Evolutionary conservation across 1,140 invertebrate genomes (phyloP), one percentile per base, ranked within the genome.

Genomic region (Neomicropteryx cornuta): DNA sequence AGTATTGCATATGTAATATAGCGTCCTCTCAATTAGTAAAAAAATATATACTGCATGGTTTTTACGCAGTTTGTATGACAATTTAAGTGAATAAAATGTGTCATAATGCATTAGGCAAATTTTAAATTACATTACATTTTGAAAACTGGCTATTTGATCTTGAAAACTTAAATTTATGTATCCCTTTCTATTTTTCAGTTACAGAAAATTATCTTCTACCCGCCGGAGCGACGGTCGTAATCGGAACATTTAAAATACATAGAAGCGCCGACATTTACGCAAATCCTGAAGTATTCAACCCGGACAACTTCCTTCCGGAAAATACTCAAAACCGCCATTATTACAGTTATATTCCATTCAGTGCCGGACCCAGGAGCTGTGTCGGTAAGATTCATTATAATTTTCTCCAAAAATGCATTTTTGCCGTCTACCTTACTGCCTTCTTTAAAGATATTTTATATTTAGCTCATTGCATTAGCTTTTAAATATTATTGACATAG

Each of bases 311-410:
- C 66, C 55, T 85, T 18, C 80, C 83, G 0, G 86, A 89, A 46
- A 83, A 79, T 38, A 72, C 73, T 3, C 68, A 72, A 5, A 75
- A 75, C 35, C 71, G 87, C 24, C 84, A 90, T 50, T 87, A 87
- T 32, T 91, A 85, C 59, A 76, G 84, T 6, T 91, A 78, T 53
- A 76, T 91, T 18, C 88, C 88, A 2, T 92, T 92, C 68, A 86
- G 83, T 3, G 86, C 87, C 36, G 87, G 87, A 29, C 81, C 82
- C 0, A 73, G 87, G 43, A 87, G 83, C 45, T 91, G 87, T 60
- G 85, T 91, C 17, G 82, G 79, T 81, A 50, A 66, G 70, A 51
- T 11, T 28, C 11, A 18, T 28, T 22, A 40, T 33, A 31, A 31
- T 27, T 30, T 13, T 17, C 43, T 53, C n/a, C 8, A 19, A n/a